Evolutionary conservation across 2,113 vertebrate species (phyloP), one percentile per base, ranked within the genome.

Genomic region (Xenopus tropicalis): DNA sequence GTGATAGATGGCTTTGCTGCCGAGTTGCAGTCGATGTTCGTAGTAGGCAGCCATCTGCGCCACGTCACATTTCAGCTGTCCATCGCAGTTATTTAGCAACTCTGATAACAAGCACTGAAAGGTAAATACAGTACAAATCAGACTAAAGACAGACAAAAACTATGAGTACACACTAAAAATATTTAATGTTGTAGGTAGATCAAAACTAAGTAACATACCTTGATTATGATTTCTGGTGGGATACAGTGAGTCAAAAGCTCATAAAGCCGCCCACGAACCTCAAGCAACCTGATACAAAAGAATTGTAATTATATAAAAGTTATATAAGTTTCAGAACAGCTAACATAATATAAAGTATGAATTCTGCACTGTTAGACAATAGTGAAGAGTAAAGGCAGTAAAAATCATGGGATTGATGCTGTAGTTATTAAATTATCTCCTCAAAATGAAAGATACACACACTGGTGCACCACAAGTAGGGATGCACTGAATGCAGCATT

Each of bases 211-310:
- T 3, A 37, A 44, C 37, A 44, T 89, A 98, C 97, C 96, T 97
- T 99, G 91, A 98, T 96, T 82, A 98, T 96, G 67, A 99, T 85
- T 25, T 99, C 96, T 72, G 96, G 89, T 75, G 97, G 97, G 85
- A 99, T 98, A 83, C 97, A 99, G 79, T 98, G 97, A 64, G 95
- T 98, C 75, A 98, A 83, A 66, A 99, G 94, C 58, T 99, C 97
- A 75, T 99, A 99, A 46, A 99, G 90, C 17, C 96, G 83, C 51
- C 92, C 93, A 73, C 97, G 93, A 44, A 99, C 93, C 83, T 99
- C 97, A 80, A 99, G 80, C 79, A 99, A 88, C 81, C 97, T 99
- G 83, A 63, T 77, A 57, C 72, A 71, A 85, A 82, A 42, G 77
- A 79, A 81, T 20, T 37, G 29, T 4, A 37, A 1, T 37, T 37